These are phyloP conservation scores for Yponomeuta cagnagella DNA, from an alignment of 2,888 invertebrate species.

Conservation along the genomic window DNA sequence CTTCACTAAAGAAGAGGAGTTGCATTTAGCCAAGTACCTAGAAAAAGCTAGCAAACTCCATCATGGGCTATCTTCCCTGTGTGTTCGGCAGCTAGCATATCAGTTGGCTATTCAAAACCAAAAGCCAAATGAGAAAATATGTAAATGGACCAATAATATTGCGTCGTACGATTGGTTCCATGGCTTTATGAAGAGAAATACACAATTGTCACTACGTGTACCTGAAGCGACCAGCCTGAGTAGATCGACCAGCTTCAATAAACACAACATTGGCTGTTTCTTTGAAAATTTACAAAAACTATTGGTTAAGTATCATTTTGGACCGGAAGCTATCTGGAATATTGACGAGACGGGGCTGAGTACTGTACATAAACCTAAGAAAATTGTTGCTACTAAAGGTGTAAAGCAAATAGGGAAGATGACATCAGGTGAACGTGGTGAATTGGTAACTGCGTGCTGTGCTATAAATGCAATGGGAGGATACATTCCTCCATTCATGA, in stretches of 20 bases:
- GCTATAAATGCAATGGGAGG: constrained; percentile 40
- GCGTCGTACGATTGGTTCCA: constrained; percentile 23
- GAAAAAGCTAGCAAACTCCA: constrained; percentile 23
- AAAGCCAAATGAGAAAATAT: constrained; percentile 22
- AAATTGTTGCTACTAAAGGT: constrained; percentile 36
- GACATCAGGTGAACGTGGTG: constrained; percentile 42
- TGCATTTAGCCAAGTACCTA: constrained; percentile 21
- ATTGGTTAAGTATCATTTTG: constrained; percentile 26
- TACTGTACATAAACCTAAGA: constrained; percentile 24
- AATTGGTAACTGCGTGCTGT: constrained; percentile 34
- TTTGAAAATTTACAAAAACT: constrained; percentile 17
- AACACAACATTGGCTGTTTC: constrained; percentile 19
- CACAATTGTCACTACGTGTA: constrained; percentile 21
- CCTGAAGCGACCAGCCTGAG: constrained; percentile 17
- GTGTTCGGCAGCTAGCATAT: constrained; percentile 28
- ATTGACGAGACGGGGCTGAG: constrained; percentile 40
- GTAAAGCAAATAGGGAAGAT: constrained; percentile 37
- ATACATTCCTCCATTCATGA: constrained; percentile 40
- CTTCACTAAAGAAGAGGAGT: constrained; percentile 21
- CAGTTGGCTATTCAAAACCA: constrained; percentile 25
- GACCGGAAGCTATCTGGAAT: constrained; percentile 23
- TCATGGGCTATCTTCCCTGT: constrained; percentile 28
- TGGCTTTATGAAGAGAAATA: constrained; percentile 23
- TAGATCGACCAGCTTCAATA: constrained; percentile 10
- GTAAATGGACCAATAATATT: constrained; percentile 14